These are phyloP conservation scores for Entosphenus tridentatus DNA, from an alignment of 2,113 vertebrate species.

Conservation along the genomic window DNA sequence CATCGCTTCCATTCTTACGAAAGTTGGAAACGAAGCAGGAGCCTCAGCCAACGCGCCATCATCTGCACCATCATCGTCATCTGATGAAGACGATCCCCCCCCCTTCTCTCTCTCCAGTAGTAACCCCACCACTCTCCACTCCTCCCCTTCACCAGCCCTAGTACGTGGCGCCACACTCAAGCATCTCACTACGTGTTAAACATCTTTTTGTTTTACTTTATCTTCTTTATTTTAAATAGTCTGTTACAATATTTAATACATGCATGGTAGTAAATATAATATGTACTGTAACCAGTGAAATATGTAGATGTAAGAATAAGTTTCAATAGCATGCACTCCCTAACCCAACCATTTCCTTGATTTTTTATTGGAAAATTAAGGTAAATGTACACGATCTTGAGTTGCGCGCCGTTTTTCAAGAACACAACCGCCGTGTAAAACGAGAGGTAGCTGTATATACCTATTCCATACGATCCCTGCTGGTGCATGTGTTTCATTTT, in stretches of 20 bases:
- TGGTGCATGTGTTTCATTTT: background rate
- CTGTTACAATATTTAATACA: background rate
- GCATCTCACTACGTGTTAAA: constrained; percentile 4
- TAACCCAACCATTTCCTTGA: background rate
- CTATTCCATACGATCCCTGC: background rate
- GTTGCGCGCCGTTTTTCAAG: background rate
- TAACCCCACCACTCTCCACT: too few species aligned
- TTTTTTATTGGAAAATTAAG: background rate
- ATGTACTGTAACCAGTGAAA: constrained; percentile 2
- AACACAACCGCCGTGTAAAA: background rate
- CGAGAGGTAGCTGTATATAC: background rate
- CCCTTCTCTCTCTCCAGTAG: too few species aligned
- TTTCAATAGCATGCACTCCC: background rate
- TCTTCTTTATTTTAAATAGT: background rate
- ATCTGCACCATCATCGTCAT: background rate
- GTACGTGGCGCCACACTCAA: too few species aligned
- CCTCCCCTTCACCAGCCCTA: too few species aligned
- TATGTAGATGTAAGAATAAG: background rate
- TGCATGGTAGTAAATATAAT: background rate
- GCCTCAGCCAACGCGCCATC: constrained; percentile 3
- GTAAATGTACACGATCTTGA: background rate
- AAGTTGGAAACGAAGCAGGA: background rate
- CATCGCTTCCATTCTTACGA: constrained; percentile 3
- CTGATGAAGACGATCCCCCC: too few species aligned
- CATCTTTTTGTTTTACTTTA: background rate